Percentiles rank a stretch among this genome's conserved stretches.
These are phyloP conservation scores for Phocides pigmalion DNA, from an alignment of 1,140 invertebrate species.

Conservation along the genomic window DNA sequence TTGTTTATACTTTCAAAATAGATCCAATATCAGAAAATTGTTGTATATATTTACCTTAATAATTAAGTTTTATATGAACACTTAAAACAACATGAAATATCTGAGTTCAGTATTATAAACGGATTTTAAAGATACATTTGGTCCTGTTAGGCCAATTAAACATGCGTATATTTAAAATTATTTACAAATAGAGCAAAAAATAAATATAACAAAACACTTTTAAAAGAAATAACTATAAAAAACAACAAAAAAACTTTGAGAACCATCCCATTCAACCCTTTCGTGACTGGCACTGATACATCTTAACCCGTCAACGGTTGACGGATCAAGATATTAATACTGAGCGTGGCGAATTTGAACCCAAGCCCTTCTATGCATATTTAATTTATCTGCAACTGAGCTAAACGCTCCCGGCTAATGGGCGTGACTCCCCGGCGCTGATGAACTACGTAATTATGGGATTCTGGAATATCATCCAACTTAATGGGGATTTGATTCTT, in stretches of 20 bases:
- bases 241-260: constrained; percentile 45
- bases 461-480: constrained; percentile 29
- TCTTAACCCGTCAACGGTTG: constrained; percentile 57
- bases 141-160: too few relatives aligned
- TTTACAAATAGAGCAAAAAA: too few relatives aligned
- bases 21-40: too few relatives aligned
- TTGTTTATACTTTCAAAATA: too few relatives aligned
- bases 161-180: too few relatives aligned
- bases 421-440: constrained; percentile 51
- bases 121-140: too few relatives aligned
- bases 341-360: constrained; percentile 54
- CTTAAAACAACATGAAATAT: too few relatives aligned
- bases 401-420: constrained; percentile 50
- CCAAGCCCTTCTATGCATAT: constrained; percentile 57
- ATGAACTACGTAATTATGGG: constrained; percentile 41
- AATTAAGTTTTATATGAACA: too few relatives aligned
- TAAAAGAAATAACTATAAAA: too few relatives aligned
- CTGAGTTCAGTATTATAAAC: too few relatives aligned
- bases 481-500: neutral
- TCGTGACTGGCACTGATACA: constrained; percentile 50
- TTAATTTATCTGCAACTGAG: constrained; percentile 43
- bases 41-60: too few relatives aligned
- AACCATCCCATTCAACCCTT: constrained; percentile 20
- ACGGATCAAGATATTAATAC: constrained; percentile 62
- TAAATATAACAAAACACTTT: too few relatives aligned